Evolutionary conservation across 2,797 vertebrate species (phyloP).

Genomic region (Poeciliopsis paucimaculata): DNA sequence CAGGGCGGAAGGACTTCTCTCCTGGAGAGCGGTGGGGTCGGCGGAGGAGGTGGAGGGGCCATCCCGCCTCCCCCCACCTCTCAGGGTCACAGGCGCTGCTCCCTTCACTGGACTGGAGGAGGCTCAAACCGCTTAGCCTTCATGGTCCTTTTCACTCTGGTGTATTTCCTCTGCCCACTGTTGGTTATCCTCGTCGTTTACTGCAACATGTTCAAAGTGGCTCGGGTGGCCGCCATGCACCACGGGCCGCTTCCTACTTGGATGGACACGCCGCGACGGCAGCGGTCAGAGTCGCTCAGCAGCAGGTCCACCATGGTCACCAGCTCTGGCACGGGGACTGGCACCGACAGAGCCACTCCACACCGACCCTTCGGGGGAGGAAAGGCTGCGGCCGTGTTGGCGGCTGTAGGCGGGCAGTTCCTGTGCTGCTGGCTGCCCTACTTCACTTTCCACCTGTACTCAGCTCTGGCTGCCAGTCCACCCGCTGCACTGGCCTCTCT

Average conservation of each 20-base stretch:
- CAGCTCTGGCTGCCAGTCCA: conserved; percentile 85
- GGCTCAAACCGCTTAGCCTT: conserved; percentile 91
- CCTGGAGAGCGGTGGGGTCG: conserved; percentile 61
- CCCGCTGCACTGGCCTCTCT: conserved; percentile 84
- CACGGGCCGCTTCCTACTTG: conserved; percentile 93
- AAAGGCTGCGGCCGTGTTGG: conserved; percentile 92
- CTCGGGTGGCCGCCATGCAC: conserved; percentile 95
- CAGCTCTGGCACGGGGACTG: conserved; percentile 80
- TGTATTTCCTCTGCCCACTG: conserved; percentile 94
- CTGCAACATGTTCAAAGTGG: conserved; percentile 98
- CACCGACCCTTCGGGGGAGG: conserved; percentile 92
- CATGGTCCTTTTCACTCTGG: conserved; percentile 90
- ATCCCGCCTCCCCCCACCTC: conserved; percentile 61
- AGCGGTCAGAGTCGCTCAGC: conserved; percentile 92
- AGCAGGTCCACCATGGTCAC: conserved; percentile 96
- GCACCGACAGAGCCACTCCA: conserved; percentile 87
- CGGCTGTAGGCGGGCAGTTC: conserved; percentile 95
- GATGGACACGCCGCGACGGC: conserved; percentile 92
- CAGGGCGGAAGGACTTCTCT: conserved; percentile 80
- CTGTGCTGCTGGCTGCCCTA: conserved; percentile 98
- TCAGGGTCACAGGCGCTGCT: conserved; percentile 85
- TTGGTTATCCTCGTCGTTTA: conserved; percentile 95
- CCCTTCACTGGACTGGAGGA: conserved; percentile 91
- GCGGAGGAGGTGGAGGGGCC: conserved; percentile 54
- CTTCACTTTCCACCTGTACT: conserved; percentile 96